Percentiles rank a stretch among this genome's conserved stretches.
These are phyloP conservation scores for Scelioninae gen. 1 DNA, from an alignment of 2,888 invertebrate genomes.

Conservation along the genomic window DNA sequence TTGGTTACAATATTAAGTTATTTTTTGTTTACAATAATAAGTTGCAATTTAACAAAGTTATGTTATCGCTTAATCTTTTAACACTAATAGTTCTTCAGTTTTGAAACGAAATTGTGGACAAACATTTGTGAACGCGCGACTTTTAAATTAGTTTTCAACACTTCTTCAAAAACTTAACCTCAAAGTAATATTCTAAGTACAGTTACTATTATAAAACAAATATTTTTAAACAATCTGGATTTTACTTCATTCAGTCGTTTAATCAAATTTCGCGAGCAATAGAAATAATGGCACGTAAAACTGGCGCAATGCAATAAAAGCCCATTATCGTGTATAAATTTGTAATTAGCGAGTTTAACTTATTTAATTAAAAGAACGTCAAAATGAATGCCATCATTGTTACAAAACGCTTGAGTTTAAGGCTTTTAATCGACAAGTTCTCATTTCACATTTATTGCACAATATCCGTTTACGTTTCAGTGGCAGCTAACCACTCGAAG, in stretches of 20 bases:
- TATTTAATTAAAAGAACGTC: conserved; percentile 46
- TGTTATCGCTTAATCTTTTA: too few species aligned
- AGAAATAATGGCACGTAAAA: conserved; percentile 31
- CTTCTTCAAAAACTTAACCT: too few species aligned
- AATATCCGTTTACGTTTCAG: conserved; percentile 52
- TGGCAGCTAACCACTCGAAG: conserved; percentile 50
- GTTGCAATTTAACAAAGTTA: too few species aligned
- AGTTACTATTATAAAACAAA: not conserved
- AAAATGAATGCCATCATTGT: conserved; percentile 29
- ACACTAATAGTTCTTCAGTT: too few species aligned
- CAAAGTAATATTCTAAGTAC: not conserved
- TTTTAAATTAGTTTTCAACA: too few species aligned
- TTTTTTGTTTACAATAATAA: too few species aligned
- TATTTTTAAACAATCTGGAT: not conserved
- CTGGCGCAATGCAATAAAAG: conserved; percentile 22
- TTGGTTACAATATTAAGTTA: too few species aligned
- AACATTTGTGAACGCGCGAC: too few species aligned
- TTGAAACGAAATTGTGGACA: too few species aligned
- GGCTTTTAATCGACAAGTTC: conserved; percentile 52
- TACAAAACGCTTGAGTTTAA: conserved; percentile 27
- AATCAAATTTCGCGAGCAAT: conserved; percentile 30
- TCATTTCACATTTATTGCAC: conserved; percentile 54
- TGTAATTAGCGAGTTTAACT: conserved; percentile 41
- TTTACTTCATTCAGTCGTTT: not conserved
- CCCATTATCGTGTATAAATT: conserved; percentile 40